These are phyloP conservation scores for Epistrophe grossulariae DNA, from an alignment of 2,888 invertebrate species.

Conservation along the genomic window DNA sequence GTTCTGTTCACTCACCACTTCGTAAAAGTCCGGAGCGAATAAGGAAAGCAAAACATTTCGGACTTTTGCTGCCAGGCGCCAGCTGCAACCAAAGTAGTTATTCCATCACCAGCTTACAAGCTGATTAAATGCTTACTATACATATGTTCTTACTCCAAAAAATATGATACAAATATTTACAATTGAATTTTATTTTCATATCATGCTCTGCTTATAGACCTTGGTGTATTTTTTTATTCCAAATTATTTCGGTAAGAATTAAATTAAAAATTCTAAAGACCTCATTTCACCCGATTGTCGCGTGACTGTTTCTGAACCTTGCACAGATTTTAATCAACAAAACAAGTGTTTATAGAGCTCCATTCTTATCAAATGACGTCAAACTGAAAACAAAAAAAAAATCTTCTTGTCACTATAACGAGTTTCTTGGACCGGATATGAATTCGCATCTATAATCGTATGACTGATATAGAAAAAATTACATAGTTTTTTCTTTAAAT, in stretches of 20 bases:
- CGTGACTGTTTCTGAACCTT: constrained; percentile 8
- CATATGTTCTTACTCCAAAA: too few species aligned
- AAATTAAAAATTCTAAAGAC: neutral
- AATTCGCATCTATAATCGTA: neutral
- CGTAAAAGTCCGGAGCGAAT: too few species aligned
- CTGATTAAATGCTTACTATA: too few species aligned
- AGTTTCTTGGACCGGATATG: constrained; percentile 6
- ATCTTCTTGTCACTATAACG: neutral
- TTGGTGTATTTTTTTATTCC: too few species aligned
- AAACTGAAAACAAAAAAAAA: neutral
- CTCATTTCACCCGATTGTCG: neutral
- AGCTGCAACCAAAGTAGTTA: too few species aligned
- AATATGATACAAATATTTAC: too few species aligned
- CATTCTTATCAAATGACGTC: constrained; percentile 28
- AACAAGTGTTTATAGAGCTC: neutral
- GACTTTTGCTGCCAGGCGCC: too few species aligned
- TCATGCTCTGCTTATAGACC: too few species aligned
- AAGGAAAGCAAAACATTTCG: too few species aligned
- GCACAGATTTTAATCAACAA: neutral
- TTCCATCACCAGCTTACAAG: too few species aligned
- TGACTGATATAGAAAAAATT: neutral
- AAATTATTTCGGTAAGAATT: neutral
- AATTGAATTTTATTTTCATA: too few species aligned
- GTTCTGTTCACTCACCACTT: too few species aligned
- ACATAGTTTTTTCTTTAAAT: neutral